These are phyloP conservation scores for Campoplex capitator DNA, from an alignment of 2,888 invertebrate species.

Conservation along the genomic window DNA sequence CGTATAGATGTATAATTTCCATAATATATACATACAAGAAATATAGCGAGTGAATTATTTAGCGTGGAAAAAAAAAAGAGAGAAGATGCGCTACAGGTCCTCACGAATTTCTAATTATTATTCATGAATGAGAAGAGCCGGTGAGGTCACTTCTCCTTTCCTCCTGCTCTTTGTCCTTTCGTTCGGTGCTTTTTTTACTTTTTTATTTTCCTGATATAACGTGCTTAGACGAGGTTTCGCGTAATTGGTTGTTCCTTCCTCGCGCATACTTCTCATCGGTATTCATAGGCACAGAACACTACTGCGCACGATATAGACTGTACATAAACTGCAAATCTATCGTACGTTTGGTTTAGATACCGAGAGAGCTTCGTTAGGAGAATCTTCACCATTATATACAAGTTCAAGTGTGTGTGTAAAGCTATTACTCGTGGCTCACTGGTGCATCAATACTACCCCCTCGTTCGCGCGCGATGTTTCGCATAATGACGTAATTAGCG, in stretches of 20 bases:
- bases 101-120: constrained; percentile 75
- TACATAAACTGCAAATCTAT: constrained; percentile 59
- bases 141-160: constrained; percentile 27
- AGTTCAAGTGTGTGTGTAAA: background rate
- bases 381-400: background rate
- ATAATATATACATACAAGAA: constrained; percentile 37
- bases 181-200: background rate
- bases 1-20: constrained; percentile 5
- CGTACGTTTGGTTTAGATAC: constrained; percentile 58
- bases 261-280: constrained; percentile 79
- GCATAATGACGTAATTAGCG: constrained; percentile 83
- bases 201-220: constrained; percentile 69
- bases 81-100: constrained; percentile 50
- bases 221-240: constrained; percentile 63
- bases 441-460: constrained; percentile 44
- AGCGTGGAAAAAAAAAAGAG: constrained; percentile 28
- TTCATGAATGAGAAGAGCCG: constrained; percentile 72
- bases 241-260: constrained; percentile 77
- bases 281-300: constrained; percentile 78
- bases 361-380: constrained; percentile 77
- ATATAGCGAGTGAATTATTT: constrained; percentile 49
- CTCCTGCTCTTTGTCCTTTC: background rate
- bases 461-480: constrained; percentile 65
- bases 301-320: constrained; percentile 65
- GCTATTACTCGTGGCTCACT: constrained; percentile 45